Conservation (phyloP, 2,113 vertebrate genomes). For the Donacobius atricapilla region DNA sequence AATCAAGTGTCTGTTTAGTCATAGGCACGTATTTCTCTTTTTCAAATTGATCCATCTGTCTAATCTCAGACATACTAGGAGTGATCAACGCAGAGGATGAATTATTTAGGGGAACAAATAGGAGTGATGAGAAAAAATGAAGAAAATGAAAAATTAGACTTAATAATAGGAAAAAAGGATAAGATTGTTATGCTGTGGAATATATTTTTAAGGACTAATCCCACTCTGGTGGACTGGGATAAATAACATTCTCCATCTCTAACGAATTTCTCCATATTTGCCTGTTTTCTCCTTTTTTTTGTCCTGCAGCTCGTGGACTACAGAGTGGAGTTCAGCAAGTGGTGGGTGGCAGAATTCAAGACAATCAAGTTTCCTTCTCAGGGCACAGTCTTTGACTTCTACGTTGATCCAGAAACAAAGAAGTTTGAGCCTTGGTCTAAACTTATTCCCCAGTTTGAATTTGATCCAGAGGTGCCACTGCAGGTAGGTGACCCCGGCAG, state of each 20-base stretch:
- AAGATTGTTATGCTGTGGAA: background rate
- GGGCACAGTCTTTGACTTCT: slow-evolving; percentile 94
- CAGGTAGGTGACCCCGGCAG: slow-evolving; percentile 75
- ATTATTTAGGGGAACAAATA: slow-evolving; percentile 46
- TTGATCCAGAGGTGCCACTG: slow-evolving; percentile 86
- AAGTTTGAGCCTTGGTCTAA: slow-evolving; percentile 95
- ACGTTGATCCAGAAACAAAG: slow-evolving; percentile 88
- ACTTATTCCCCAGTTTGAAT: slow-evolving; percentile 86
- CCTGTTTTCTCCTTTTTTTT: background rate
- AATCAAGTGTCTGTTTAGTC: slow-evolving; percentile 47
- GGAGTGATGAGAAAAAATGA: background rate
- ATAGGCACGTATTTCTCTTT: slow-evolving; percentile 27
- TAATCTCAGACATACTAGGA: background rate
- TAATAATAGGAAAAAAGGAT: background rate
- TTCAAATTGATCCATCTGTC: slow-evolving; percentile 28
- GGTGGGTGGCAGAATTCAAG: slow-evolving; percentile 95
- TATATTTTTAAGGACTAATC: background rate
- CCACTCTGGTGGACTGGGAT: background rate
- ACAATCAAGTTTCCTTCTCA: slow-evolving; percentile 95
- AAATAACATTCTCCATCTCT: background rate
- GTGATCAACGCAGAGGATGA: slow-evolving; percentile 31
- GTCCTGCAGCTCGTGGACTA: slow-evolving; percentile 84
- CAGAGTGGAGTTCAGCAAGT: slow-evolving; percentile 94
- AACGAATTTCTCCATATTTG: background rate
- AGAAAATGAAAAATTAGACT: slow-evolving; percentile 3